Conservation (phyloP, 2,113 vertebrate genomes). For the Uria aalge region DNA sequence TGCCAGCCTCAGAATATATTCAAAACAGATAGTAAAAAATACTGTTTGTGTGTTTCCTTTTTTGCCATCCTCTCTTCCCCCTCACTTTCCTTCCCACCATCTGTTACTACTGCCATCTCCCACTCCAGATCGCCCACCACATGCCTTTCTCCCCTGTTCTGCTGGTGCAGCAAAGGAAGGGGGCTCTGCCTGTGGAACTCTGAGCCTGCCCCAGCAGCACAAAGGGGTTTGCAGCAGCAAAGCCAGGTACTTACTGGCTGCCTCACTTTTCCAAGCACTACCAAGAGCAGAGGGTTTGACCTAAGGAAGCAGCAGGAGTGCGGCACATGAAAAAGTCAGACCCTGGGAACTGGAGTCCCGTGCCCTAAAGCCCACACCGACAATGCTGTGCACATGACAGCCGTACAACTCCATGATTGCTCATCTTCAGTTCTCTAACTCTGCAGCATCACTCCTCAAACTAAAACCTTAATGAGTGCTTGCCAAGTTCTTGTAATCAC, state of each 20-base stretch:
- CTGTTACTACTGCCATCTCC: not conserved
- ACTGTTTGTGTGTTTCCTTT: not conserved
- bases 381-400: not conserved
- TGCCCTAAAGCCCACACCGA: not conserved
- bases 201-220: not conserved
- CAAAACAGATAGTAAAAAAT: not conserved
- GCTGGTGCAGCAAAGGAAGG: not conserved
- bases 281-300: not conserved
- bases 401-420: not conserved
- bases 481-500: slow-evolving; percentile 57
- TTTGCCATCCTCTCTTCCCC: not conserved
- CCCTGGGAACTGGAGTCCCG: not conserved
- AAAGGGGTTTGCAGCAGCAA: not conserved
- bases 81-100: not conserved
- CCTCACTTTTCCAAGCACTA: not conserved
- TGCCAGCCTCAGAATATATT: not conserved
- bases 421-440: slow-evolving; percentile 25
- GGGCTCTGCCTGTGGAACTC: not conserved
- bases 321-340: not conserved
- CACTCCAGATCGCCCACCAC: not conserved
- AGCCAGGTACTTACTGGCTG: not conserved
- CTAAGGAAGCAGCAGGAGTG: not conserved
- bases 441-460: slow-evolving; percentile 6
- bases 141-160: not conserved
- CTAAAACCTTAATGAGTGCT: slow-evolving; percentile 35